Conservation (phyloP, 2,797 vertebrate genomes). For the Amblyraja radiata region DNA sequence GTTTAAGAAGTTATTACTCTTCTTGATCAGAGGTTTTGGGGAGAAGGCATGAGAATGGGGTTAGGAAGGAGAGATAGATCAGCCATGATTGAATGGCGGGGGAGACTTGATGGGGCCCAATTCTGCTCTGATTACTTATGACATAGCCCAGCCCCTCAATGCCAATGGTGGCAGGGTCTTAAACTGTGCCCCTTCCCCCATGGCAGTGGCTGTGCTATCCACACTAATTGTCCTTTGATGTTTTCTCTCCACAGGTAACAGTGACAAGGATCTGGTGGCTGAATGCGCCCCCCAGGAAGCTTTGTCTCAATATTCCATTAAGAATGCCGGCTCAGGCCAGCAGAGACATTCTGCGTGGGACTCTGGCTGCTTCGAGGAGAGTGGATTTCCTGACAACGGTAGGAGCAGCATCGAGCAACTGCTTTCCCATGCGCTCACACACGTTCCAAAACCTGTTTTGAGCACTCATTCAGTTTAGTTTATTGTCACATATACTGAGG, state of each 20-base stretch:
- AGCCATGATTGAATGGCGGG: too few relatives aligned
- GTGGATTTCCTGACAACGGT: conserved; percentile 95
- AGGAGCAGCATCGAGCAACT: conserved; percentile 52
- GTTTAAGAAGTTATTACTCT: too few relatives aligned
- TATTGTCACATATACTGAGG: too few relatives aligned
- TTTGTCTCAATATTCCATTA: conserved; percentile 60
- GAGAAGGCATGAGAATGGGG: too few relatives aligned
- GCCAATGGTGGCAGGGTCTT: too few relatives aligned
- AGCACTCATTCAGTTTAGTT: neutral
- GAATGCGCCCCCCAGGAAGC: conserved; percentile 92
- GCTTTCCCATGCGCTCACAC: neutral
- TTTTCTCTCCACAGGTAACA: conserved; percentile 73
- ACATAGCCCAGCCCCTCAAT: too few relatives aligned
- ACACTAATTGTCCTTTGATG: neutral
- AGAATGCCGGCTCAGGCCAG: conserved; percentile 66
- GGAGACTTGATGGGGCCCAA: too few relatives aligned
- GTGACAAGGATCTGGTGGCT: conserved; percentile 69
- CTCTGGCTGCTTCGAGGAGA: conserved; percentile 97
- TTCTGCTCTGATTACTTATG: too few relatives aligned
- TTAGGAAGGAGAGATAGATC: too few relatives aligned
- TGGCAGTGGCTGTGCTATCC: neutral
- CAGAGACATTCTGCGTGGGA: conserved; percentile 86
- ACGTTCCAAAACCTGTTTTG: neutral
- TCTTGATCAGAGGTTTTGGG: too few relatives aligned
- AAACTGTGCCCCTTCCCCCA: too few relatives aligned